Evolutionary conservation across 2,797 vertebrate genomes (phyloP), one percentile per base, ranked within the genome.

Genomic region (Eutrigla gurnardus): DNA sequence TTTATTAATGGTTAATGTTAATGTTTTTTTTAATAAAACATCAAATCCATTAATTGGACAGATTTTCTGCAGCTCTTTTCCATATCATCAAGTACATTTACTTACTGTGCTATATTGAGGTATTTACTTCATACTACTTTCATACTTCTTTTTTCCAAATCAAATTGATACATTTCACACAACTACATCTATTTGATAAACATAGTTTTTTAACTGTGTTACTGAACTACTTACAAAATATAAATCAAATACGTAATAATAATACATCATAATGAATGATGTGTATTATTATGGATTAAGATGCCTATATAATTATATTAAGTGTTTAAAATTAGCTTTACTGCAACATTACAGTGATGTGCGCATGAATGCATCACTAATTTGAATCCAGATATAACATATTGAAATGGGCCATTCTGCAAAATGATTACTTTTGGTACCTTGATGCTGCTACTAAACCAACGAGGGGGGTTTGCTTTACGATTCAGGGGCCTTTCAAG

Each of bases 61-160:
- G 33, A 69, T 57, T 54, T 36, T 58, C n/a, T 57, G 37, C 52
- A 70, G 66, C 39, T 60, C n/a, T 72, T 72, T 54, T 37, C 35
- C 25, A 25, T 25, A 25, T 25, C 25, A 25, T 2, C 2, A 25
- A 25, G 25, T 25, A 25, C 25, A 25, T 25, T 25, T 25, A 25
- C 25, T 25, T 25, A 2, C 25, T 25, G 25, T 25, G 25, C 25
- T 25, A 25, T 25, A 25, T 25, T 25, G 25, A 25, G 25, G 25
- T 25, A 25, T 25, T 25, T 25, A 25, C 8, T 55, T 55, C 15
- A 54, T 35, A 35, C 13, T 46, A 5, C 14, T 46, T 15, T 10
- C 37, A 39, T 18, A 7, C 46, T 49, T 46, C 45, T 25, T 25
- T 25, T 1, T 25, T 25, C 25, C 25, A 25, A 25, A 25, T 25